phyloP scores from a whole-genome alignment of 2,113 vertebrate genomes.

The Pseudopipra pipra region DNA sequence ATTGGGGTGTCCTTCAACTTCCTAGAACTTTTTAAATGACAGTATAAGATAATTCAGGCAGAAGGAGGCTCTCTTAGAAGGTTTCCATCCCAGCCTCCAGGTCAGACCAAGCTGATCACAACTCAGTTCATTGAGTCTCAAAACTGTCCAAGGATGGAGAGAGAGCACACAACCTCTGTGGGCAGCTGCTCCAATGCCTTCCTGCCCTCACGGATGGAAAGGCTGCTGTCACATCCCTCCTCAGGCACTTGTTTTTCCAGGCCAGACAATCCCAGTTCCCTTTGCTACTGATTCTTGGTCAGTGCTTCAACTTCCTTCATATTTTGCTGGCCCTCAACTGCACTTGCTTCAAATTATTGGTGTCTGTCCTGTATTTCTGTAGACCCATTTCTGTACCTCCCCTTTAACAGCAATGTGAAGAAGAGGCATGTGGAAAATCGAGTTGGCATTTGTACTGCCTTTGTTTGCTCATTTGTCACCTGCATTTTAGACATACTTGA shows the following conservation, averaged over 20 bases:
- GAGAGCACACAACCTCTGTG: background rate
- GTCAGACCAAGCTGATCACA: background rate
- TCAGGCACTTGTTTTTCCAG: background rate
- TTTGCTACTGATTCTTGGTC: background rate
- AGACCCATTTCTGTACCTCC: background rate
- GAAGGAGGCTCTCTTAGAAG: background rate
- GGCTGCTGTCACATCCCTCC: background rate
- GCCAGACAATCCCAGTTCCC: background rate
- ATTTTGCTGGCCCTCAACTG: background rate
- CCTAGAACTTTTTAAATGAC: background rate
- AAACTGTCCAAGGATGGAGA: background rate
- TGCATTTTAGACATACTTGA: background rate
- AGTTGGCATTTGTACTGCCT: background rate
- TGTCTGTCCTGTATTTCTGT: background rate
- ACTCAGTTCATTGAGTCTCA: background rate
- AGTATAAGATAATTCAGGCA: background rate
- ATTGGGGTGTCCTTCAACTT: background rate
- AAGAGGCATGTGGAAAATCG: background rate
- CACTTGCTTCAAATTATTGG: background rate
- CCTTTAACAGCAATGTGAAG: background rate
- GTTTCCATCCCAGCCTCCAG: background rate
- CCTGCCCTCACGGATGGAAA: background rate
- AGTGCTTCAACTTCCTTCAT: background rate
- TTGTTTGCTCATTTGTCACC: background rate
- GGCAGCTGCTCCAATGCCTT: background rate